These are phyloP conservation scores for Sialia sialis DNA, from an alignment of 2,113 vertebrate species.

Conservation along the genomic window DNA sequence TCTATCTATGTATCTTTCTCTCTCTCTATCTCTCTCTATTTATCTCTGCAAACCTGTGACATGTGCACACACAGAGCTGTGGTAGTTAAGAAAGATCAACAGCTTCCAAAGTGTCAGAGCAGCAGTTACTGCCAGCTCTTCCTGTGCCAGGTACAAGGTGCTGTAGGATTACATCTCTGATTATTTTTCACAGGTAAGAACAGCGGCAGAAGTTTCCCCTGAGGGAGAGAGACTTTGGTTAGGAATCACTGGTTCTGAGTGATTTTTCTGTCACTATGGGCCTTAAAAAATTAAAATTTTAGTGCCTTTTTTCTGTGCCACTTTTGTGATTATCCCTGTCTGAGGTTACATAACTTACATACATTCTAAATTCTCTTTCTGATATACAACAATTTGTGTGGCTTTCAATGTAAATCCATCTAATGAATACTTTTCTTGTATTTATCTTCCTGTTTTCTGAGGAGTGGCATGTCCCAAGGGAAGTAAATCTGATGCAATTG, in stretches of 20 bases:
- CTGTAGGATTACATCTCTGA: not conserved
- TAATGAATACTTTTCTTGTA: not conserved
- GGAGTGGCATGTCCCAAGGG: not conserved
- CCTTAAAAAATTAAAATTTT: not conserved
- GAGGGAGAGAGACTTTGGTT: not conserved
- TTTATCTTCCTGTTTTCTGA: not conserved
- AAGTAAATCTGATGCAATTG: not conserved
- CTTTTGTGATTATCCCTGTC: not conserved
- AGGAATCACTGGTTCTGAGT: not conserved
- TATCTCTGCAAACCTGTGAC: not conserved
- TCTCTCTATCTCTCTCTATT: not conserved
- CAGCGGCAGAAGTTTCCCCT: not conserved
- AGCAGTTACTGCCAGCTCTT: not conserved
- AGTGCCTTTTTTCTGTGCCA: not conserved
- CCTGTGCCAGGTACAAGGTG: not conserved
- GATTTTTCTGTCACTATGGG: not conserved
- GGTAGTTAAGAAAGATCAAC: not conserved
- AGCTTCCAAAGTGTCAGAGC: not conserved
- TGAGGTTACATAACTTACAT: not conserved
- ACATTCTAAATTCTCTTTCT: not conserved
- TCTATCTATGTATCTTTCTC: no score
- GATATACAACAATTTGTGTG: not conserved
- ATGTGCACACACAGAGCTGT: not conserved
- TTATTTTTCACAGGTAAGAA: not conserved
- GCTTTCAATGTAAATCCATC: not conserved